Evolutionary conservation across 2,113 vertebrate genomes (phyloP), one percentile per base, ranked within the genome.

Genomic region (Neolamprologus tretocephalus): DNA sequence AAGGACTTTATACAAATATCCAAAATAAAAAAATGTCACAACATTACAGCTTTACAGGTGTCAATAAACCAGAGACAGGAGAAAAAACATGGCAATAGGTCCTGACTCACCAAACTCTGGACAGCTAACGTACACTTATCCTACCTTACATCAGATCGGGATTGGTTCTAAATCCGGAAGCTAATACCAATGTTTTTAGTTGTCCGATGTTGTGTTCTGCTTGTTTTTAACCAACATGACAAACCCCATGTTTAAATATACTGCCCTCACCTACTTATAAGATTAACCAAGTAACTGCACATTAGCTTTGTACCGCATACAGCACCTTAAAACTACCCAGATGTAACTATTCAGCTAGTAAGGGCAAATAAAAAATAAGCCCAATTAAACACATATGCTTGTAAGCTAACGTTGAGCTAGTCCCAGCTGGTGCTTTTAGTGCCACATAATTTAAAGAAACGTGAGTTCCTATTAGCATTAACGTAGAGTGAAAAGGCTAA

Each of bases 381-480:
- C 23, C 8, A 82, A 78, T 78, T 87, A 21, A 79, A 82, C 33
- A 92, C 86, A 89, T 54, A 91, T 82, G 89, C 80, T 89, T 80
- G 58, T 7, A 19, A 66, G 91, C 90, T 90, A 88, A 86, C 19
- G 57, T 21, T 66, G 28, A 82, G 73, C 75, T 57, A 85, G 53
- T 61, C 5, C 5, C 26, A 14, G 78, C 78, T 68, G 35, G 3
- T 73, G 12, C 17, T 21, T 12, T 9, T 4, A 9, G 13, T 31
- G 13, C 28, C 81, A 80, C 11, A 45, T 19, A 12, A 23, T 68
- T 5, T 14, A 7, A 14, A 11, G 45, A 51, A 26, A 80, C 13
- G 1, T 7, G 8, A 68, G 12, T 9, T 14, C 7, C 3, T 2
- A 5, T 23, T 16, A 28, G 19, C 13, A 11, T 9, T 5, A 28